A percentile compares a stretch with the other conserved stretches of the same genome.
Evolutionary conservation across 2,888 invertebrate species (phyloP).

Genomic region (Trichopria drosophilae): DNA sequence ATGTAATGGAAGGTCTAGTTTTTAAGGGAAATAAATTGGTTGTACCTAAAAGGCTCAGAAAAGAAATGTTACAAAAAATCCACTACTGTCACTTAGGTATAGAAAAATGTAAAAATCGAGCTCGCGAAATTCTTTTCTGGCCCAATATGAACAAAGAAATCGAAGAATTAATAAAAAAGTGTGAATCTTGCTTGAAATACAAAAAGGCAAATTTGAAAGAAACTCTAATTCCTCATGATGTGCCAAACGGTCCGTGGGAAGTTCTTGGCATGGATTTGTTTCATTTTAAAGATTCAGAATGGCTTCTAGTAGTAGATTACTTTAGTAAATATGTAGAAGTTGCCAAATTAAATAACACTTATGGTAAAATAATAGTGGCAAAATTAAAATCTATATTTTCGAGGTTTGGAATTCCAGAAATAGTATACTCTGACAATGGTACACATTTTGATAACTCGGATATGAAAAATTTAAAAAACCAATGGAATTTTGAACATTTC

Average conservation of each 20-base stretch:
- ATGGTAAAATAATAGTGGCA: conserved; percentile 18
- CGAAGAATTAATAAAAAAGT: conserved; percentile 30
- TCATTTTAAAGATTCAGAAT: conserved; percentile 20
- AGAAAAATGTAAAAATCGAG: conserved; percentile 36
- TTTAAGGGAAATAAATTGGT: conserved; percentile 30
- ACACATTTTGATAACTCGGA: conserved; percentile 25
- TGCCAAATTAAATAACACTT: conserved; percentile 14
- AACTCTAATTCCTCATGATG: conserved; percentile 26
- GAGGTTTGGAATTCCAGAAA: conserved; percentile 27
- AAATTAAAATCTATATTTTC: conserved; percentile 28
- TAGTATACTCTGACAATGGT: conserved; percentile 31
- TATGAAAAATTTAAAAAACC: conserved; percentile 27
- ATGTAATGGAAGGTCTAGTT: conserved; percentile 24
- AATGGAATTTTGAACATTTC: conserved; percentile 26
- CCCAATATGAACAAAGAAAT: conserved; percentile 38
- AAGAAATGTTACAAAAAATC: conserved; percentile 35
- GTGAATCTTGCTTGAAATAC: conserved; percentile 30
- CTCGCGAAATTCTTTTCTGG: conserved; percentile 39
- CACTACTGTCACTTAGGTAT: conserved; percentile 42
- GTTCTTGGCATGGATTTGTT: conserved; percentile 31
- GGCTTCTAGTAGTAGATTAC: conserved; percentile 32
- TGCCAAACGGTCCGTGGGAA: conserved; percentile 31
- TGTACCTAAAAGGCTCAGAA: conserved; percentile 33
- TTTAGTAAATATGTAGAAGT: conserved; percentile 34
- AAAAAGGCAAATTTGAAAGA: conserved; percentile 22